Base-by-base conservation (phyloP, 1,140 invertebrate species). In the Neotoxoptera formosana region DNA sequence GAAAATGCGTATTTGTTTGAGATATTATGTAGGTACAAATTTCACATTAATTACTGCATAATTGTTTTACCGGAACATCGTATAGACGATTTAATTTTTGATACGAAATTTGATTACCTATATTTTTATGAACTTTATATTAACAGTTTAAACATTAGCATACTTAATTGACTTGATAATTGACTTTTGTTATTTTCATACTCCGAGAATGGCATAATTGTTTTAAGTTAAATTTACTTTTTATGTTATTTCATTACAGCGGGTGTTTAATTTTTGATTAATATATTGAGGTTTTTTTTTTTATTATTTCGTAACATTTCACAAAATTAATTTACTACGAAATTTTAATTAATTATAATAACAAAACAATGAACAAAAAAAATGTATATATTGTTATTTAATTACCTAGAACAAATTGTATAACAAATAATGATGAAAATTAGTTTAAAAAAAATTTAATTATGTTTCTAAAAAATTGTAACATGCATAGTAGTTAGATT, bases 181-280 rank as follows among this genome's bases (percentile, higher is more conserved):
- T 41, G 41, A 41, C 41, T 41, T 87, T n/a, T 87, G 45, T 87
- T 87, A 47, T 87, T 87, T 47, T 45, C 23, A 47, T 20, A 47
- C 25, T 87, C 30, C 30, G 4, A 87, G 45, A 47, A 4, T n/a
- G 11, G 47, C 84, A 47, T n/a, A 87, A 87, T 47, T 87, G 25
- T 45, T 48, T n/a, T 25, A 47, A 87, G 41, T 87, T 48, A 14
- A 47, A 87, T 87, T 45, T 87, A 48, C 45, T 47, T 87, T 87
- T 87, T 47, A 14, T 21, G 4, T 30, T 47, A 87, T 48, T 45
- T 87, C 41, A 47, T 87, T 30, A n/a, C 6, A 36, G 7, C 8
- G 25, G 84, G 41, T 48, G 47, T 83, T 47, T 47, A 87, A 87
- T 45, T 87, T 87, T n/a, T 87, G 45, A n/a, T 87, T 87, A 87